phyloP scores from a whole-genome alignment of 2,797 vertebrate species.

The Meriones psammophilus region DNA sequence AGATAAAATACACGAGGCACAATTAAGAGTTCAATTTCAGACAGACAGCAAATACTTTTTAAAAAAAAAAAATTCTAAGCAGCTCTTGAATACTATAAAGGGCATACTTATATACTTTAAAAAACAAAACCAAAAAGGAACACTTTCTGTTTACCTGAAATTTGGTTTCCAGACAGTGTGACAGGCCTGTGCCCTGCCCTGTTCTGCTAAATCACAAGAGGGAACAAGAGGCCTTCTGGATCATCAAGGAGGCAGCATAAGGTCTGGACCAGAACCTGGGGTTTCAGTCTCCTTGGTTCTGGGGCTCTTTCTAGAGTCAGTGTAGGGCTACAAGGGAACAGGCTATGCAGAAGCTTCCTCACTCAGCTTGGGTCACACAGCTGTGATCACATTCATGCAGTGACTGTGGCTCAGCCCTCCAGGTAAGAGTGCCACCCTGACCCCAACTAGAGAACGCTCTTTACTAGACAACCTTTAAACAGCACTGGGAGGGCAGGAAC shows the following conservation, averaged over 20 bases:
- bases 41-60: not conserved
- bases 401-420: not conserved
- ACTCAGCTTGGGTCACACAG: not conserved
- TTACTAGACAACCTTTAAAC: conserved; percentile 24
- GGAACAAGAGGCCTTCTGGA: not conserved
- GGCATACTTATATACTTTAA: not conserved
- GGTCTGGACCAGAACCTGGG: not conserved
- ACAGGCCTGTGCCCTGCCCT: not conserved
- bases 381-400: not conserved
- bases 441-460: not conserved
- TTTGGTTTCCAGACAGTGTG: conserved; percentile 13
- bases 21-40: not conserved
- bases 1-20: not conserved
- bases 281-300: not conserved
- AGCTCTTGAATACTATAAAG: not conserved
- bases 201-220: not conserved
- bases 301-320: not conserved
- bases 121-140: not conserved
- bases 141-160: not conserved
- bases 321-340: not conserved
- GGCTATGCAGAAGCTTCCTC: not conserved
- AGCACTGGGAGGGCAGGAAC: not conserved
- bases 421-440: not conserved
- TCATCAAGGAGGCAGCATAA: not conserved
- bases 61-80: not conserved